Evolutionary conservation across 1,140 invertebrate species (phyloP), one percentile per base, ranked within the genome.

Genomic region (Adelges cooleyi): DNA sequence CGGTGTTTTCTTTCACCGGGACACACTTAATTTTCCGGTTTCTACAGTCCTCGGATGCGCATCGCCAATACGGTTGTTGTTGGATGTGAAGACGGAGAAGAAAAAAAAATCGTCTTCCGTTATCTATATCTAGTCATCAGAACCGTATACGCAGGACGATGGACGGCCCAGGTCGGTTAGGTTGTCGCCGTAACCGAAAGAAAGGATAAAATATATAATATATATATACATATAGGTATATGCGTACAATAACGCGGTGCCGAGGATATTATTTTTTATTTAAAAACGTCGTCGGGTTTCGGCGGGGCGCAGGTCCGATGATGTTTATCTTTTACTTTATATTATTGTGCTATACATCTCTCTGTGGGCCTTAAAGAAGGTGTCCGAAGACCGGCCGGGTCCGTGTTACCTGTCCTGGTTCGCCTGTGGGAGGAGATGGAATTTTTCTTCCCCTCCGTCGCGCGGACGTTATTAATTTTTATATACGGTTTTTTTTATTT

Each of bases 321-420:
- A 62, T 62, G 42, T 22, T 62, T 62, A 62, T 62, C 56, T 48
- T 22, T 48, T 33, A 27, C 9, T 3, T n/a, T n/a, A n/a, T n/a
- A n/a, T n/a, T n/a, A n/a, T n/a, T n/a, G n/a, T n/a, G n/a, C n/a
- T n/a, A n/a, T n/a, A 33, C 11, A 33, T 33, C 23, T 1, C 49
- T 13, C 23, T 13, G 22, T 40, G 53, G 22, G 22, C 42, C 53
- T n/a, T 5, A 44, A 27, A 59, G 54, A 40, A 59, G 54, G 54
- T 59, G 54, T 59, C 23, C n/a, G n/a, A n/a, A n/a, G n/a, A n/a
- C n/a, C 27, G 54, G 40, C 5, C 1, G 22, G 18, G n/a, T n/a
- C 20, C 38, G 23, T 33, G 29, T 33, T 33, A 33, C 29, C 29
- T 33, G 29, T 33, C 29, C 29, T 11, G n/a, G 29, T 33, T 33